These are phyloP conservation scores for Cremastobaeus sp. DNA, from an alignment of 2,888 invertebrate genomes.

Conservation along the genomic window DNA sequence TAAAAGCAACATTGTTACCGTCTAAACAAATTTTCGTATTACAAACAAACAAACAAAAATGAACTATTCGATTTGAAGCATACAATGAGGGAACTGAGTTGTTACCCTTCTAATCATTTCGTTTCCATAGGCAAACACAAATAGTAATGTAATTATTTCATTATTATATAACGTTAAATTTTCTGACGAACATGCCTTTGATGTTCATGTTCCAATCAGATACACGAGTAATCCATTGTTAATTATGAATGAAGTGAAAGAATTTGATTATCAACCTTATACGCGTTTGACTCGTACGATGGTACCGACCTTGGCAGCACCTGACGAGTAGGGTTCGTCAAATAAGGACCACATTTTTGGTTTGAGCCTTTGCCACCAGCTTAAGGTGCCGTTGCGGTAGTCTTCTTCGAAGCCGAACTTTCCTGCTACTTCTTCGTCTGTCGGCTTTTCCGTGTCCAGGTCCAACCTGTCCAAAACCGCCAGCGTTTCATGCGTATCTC, in stretches of 20 bases:
- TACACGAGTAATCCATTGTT: too few species aligned
- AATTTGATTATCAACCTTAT: constrained; percentile 26
- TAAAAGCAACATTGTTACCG: too few species aligned
- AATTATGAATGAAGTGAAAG: background rate
- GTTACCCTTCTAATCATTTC: too few species aligned
- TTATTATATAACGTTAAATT: too few species aligned
- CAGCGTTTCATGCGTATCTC: constrained; percentile 88
- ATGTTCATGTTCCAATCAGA: too few species aligned
- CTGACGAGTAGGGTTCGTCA: constrained; percentile 99
- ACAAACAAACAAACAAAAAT: too few species aligned
- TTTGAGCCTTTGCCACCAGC: constrained; percentile 96
- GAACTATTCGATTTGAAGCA: too few species aligned
- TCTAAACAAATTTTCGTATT: too few species aligned
- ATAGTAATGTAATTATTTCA: too few species aligned
- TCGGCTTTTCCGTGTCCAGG: constrained; percentile 98
- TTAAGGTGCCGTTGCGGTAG: constrained; percentile 92
- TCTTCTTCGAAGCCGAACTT: constrained; percentile 98
- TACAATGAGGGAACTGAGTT: too few species aligned
- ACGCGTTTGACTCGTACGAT: constrained; percentile 26
- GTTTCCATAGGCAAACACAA: too few species aligned
- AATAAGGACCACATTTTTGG: constrained; percentile 99
- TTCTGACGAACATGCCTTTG: too few species aligned
- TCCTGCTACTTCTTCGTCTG: constrained; percentile 97
- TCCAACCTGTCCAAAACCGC: constrained; percentile 98
- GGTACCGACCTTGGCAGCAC: constrained; percentile 92